These are phyloP conservation scores for Ibycter americanus DNA, from an alignment of 2,797 vertebrate species.

Conservation along the genomic window DNA sequence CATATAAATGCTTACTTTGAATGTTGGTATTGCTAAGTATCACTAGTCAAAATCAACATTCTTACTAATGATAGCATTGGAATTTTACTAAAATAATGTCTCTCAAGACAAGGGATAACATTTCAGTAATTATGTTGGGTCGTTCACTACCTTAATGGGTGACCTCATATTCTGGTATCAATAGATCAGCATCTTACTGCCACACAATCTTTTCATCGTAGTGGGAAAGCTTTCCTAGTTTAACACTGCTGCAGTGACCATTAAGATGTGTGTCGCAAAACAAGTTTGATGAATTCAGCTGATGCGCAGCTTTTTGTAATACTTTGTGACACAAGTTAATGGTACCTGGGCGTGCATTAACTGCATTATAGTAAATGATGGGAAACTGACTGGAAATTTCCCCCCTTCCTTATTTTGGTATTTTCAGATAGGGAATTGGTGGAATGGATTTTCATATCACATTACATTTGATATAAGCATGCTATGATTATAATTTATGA, in stretches of 20 bases:
- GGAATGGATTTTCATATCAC: not conserved
- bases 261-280: not conserved
- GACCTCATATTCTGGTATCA: not conserved
- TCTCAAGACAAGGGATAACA: not conserved
- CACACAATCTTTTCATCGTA: not conserved
- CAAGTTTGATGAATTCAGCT: not conserved
- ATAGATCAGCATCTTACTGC: not conserved
- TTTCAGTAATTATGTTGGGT: not conserved
- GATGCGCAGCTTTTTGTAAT: not conserved
- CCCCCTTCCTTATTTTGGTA: not conserved
- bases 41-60: not conserved
- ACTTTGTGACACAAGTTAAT: not conserved
- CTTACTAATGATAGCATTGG: not conserved
- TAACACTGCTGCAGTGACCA: not conserved
- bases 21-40: not conserved
- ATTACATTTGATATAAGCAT: not conserved
- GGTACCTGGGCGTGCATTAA: not conserved
- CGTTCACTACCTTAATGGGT: not conserved
- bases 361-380: not conserved
- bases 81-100: not conserved
- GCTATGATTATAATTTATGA: not conserved
- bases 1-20: not conserved
- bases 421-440: not conserved
- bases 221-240: not conserved
- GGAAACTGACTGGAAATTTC: not conserved